Evolutionary conservation across 2,113 vertebrate genomes (phyloP).

Genomic region (Corythaixoides concolor): DNA sequence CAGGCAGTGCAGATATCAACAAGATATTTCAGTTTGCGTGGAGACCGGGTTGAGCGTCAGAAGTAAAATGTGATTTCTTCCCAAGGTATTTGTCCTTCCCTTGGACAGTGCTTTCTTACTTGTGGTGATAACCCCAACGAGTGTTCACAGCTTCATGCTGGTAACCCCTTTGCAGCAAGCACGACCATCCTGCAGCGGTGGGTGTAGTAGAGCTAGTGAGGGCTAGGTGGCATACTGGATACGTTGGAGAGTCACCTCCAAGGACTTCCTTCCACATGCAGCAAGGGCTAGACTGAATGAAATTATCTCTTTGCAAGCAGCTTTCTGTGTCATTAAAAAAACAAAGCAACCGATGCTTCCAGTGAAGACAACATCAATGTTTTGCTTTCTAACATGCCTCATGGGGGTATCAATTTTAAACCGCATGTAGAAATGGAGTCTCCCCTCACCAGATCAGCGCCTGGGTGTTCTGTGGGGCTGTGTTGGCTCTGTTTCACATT

Average conservation of each 20-base stretch:
- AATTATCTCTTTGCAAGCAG: slow-evolving; percentile 57
- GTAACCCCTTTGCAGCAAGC: not conserved
- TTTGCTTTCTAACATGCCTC: slow-evolving; percentile 67
- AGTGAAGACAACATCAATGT: slow-evolving; percentile 67
- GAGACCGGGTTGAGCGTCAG: not conserved
- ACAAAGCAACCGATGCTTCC: slow-evolving; percentile 49
- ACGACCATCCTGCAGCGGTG: not conserved
- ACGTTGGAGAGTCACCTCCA: slow-evolving; percentile 64
- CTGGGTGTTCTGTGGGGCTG: slow-evolving; percentile 24
- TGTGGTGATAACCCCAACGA: not conserved
- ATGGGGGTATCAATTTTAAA: slow-evolving; percentile 66
- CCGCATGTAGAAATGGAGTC: slow-evolving; percentile 44
- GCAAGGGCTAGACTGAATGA: slow-evolving; percentile 44
- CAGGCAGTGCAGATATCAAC: not conserved
- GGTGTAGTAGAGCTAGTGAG: slow-evolving; percentile 64
- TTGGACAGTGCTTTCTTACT: not conserved
- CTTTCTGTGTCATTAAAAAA: slow-evolving; percentile 64
- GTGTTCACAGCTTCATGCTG: not conserved
- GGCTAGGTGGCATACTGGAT: slow-evolving; percentile 81
- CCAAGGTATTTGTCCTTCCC: not conserved
- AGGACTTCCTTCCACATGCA: slow-evolving; percentile 45
- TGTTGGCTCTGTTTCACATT: slow-evolving; percentile 28
- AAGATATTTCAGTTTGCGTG: not conserved
- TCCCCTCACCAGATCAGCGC: not conserved
- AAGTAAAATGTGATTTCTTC: not conserved